Conservation (phyloP, 2,888 invertebrate species). For the Drosophila atripex region DNA sequence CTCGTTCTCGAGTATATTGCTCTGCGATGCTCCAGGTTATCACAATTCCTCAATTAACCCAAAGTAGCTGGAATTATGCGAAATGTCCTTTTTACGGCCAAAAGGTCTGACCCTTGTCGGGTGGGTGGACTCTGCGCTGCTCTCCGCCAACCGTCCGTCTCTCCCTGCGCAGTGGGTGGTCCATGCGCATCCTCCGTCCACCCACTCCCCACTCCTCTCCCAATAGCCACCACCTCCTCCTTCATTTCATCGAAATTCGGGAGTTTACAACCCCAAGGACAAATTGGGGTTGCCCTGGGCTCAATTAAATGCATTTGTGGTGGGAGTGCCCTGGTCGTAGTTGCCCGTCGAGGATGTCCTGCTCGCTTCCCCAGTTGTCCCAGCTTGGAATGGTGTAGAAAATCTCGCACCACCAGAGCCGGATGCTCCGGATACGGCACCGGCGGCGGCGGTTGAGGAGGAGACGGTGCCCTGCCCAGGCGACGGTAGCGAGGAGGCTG, state of each 20-base stretch:
- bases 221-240: background rate
- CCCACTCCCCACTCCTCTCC: background rate
- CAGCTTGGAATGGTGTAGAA: slow-evolving; percentile 31
- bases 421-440: slow-evolving; percentile 18
- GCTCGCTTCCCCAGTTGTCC: slow-evolving; percentile 34
- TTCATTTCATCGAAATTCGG: slow-evolving; percentile 2
- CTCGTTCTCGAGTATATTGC: slow-evolving; percentile 60
- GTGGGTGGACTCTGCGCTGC: background rate
- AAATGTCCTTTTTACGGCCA: slow-evolving; percentile 65
- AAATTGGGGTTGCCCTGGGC: slow-evolving; percentile 66
- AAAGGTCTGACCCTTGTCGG: slow-evolving; percentile 16
- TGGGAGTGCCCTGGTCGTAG: slow-evolving; percentile 79
- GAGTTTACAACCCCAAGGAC: slow-evolving; percentile 52
- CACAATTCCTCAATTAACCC: slow-evolving; percentile 65
- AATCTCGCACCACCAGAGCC: slow-evolving; percentile 12
- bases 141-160: background rate
- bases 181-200: slow-evolving; percentile 53
- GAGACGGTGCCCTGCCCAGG: slow-evolving; percentile 56
- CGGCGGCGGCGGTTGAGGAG: slow-evolving; percentile 38
- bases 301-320: slow-evolving; percentile 82
- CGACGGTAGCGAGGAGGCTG: slow-evolving; percentile 79
- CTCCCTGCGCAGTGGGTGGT: slow-evolving; percentile 64
- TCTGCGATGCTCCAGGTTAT: slow-evolving; percentile 60
- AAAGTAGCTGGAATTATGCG: slow-evolving; percentile 64
- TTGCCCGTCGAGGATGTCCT: slow-evolving; percentile 41